Evolutionary conservation across 2,797 vertebrate species (phyloP).

Genomic region (Pseudochaenichthys georgianus): DNA sequence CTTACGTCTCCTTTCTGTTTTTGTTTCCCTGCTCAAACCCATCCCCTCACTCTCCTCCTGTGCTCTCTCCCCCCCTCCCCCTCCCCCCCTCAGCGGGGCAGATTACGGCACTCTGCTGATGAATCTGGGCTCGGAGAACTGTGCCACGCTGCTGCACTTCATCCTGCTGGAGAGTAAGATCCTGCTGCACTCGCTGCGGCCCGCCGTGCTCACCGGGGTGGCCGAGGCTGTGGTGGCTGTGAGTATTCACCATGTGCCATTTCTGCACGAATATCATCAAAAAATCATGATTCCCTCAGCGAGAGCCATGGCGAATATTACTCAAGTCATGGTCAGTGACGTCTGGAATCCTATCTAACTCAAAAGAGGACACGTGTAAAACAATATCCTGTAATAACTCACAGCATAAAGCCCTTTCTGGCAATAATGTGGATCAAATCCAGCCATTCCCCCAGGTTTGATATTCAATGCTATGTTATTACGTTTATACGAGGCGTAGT

Average conservation of each 20-base stretch:
- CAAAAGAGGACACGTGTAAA: no score
- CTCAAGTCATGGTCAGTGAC: no score
- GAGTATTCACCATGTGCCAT: slow-evolving; percentile 74
- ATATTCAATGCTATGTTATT: no score
- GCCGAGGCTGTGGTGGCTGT: slow-evolving; percentile 98
- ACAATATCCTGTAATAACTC: no score
- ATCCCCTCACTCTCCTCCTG: neutral
- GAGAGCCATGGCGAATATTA: no score
- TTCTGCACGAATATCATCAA: neutral
- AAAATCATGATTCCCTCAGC: neutral
- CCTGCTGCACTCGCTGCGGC: slow-evolving; percentile 95
- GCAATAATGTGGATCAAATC: no score
- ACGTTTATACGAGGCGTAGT: no score
- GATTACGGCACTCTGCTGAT: slow-evolving; percentile 95
- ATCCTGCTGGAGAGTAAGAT: slow-evolving; percentile 96
- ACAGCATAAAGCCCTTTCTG: no score
- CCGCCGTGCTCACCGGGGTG: slow-evolving; percentile 95
- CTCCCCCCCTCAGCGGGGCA: slow-evolving; percentile 88
- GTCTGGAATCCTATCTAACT: no score
- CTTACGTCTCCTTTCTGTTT: neutral
- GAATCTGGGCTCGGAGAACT: slow-evolving; percentile 97
- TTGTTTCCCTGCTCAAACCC: slow-evolving; percentile 10
- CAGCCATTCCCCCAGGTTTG: no score
- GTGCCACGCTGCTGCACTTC: slow-evolving; percentile 93
- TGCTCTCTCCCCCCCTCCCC: slow-evolving; percentile 23